phyloP scores from a whole-genome alignment of 2,888 invertebrate species.

The Drosophila silvestris region DNA sequence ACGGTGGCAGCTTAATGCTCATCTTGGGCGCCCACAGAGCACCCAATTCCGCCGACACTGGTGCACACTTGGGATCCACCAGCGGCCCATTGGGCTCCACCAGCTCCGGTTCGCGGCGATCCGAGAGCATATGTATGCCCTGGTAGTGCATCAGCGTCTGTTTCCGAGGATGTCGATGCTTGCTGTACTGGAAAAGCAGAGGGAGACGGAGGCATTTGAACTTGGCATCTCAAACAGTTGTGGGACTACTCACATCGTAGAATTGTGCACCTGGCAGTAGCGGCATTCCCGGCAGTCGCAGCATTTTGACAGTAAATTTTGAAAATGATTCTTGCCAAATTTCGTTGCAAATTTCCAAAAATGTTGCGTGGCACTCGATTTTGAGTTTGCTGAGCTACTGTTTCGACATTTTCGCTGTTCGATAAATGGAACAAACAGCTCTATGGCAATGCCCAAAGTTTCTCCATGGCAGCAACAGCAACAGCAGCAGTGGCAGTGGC shows the following conservation, averaged over 20 bases:
- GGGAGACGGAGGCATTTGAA: neutral
- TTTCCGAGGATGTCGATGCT: constrained; percentile 82
- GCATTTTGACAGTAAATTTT: constrained; percentile 78
- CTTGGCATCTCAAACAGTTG: neutral
- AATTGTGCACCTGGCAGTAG: constrained; percentile 91
- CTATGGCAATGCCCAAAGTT: constrained; percentile 68
- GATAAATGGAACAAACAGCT: constrained; percentile 77
- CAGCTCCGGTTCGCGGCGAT: constrained; percentile 87
- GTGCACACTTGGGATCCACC: constrained; percentile 85
- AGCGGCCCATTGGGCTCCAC: constrained; percentile 87
- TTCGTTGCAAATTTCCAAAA: constrained; percentile 13
- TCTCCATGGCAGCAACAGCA: constrained; percentile 57
- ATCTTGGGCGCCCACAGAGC: constrained; percentile 91
- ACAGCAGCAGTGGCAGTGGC: constrained; percentile 33
- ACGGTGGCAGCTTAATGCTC: constrained; percentile 91
- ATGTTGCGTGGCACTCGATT: constrained; percentile 30
- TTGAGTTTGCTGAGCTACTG: constrained; percentile 31
- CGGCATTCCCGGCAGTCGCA: constrained; percentile 89
- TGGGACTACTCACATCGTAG: constrained; percentile 87
- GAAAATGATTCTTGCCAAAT: constrained; percentile 12
- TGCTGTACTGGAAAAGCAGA: constrained; percentile 82
- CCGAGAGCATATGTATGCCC: constrained; percentile 88
- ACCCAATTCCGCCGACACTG: constrained; percentile 86
- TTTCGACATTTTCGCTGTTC: constrained; percentile 63
- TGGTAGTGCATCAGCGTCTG: constrained; percentile 88